These are phyloP conservation scores for Lasioglossum zephyrum DNA, from an alignment of 2,888 invertebrate genomes.

Conservation along the genomic window DNA sequence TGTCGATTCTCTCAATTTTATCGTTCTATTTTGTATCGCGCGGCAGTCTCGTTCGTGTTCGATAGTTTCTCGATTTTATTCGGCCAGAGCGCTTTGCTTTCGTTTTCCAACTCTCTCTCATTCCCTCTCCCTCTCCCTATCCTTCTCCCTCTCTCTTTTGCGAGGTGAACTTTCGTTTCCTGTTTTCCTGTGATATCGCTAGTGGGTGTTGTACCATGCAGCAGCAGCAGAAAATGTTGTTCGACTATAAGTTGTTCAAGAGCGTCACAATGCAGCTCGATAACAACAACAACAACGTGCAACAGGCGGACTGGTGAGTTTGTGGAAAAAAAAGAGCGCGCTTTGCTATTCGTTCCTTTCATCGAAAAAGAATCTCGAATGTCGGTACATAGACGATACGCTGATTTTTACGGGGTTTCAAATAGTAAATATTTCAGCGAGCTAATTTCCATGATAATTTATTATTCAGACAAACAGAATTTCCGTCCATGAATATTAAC, in stretches of 20 bases:
- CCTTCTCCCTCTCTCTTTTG: background rate
- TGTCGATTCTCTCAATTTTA: background rate
- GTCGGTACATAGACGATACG: too few species aligned
- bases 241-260: constrained; percentile 66
- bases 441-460: background rate
- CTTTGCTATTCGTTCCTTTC: background rate
- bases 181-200: background rate
- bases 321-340: background rate
- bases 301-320: constrained; percentile 66
- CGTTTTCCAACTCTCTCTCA: background rate
- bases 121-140: background rate
- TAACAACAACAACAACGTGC: constrained; percentile 66
- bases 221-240: constrained; percentile 53
- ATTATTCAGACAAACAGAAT: background rate
- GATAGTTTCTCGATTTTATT: constrained; percentile 8
- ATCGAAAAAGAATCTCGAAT: background rate
- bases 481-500: background rate
- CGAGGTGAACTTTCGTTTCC: background rate
- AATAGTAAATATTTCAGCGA: background rate
- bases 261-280: constrained; percentile 54
- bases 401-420: background rate
- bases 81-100: background rate
- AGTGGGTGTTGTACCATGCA: constrained; percentile 43
- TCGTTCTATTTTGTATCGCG: background rate
- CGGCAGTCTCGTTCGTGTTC: background rate